Percentiles rank a stretch among this genome's conserved stretches.
Evolutionary conservation across 2,113 vertebrate species (phyloP).

Genomic region (Emydocephalus ijimae): DNA sequence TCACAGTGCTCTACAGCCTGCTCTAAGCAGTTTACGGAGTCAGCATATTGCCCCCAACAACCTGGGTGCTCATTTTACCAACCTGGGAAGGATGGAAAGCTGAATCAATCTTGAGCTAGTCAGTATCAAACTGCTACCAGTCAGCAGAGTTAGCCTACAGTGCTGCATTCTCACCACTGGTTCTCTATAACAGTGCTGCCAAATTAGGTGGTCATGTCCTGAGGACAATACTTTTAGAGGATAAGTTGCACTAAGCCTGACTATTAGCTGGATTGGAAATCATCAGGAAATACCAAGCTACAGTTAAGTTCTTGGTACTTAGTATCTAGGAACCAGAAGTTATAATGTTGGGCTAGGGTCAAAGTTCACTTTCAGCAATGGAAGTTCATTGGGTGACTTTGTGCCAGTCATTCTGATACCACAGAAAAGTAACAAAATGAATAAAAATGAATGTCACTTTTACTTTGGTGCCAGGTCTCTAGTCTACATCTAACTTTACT

Average conservation of each 20-base stretch:
- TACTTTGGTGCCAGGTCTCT: no score
- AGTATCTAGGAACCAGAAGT: background rate
- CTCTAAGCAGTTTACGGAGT: no score
- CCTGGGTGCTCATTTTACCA: no score
- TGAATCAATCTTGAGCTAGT: no score
- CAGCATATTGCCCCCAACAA: no score
- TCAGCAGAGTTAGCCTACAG: background rate
- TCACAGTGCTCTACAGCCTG: background rate
- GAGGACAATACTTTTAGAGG: background rate
- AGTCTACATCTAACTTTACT: no score
- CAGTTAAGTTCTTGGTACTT: background rate
- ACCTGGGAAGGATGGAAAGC: no score
- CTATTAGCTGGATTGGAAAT: background rate
- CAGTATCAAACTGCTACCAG: no score
- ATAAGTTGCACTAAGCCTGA: background rate
- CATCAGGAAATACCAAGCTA: background rate
- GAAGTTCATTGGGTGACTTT: background rate
- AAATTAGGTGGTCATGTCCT: background rate
- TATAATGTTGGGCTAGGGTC: background rate
- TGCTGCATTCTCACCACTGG: background rate
- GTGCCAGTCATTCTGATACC: background rate
- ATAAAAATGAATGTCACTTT: background rate
- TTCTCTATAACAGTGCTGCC: background rate
- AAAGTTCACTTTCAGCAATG: background rate
- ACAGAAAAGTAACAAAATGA: background rate